Base-by-base conservation (phyloP, 2,113 vertebrate genomes). In the Terrapene triunguis region DNA sequence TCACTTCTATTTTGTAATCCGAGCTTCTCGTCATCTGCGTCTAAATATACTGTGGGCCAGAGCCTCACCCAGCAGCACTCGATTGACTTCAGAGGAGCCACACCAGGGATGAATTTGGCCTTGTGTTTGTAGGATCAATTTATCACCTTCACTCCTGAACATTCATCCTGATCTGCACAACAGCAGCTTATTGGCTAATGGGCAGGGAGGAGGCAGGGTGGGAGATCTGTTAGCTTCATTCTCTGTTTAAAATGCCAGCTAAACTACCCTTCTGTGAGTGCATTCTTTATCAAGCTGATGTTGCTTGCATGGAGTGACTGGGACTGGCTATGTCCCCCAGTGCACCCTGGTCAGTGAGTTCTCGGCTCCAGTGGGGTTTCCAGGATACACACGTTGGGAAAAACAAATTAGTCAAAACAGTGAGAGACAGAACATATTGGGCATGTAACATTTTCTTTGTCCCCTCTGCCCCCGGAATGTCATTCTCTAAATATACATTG, bases 401-500 rank as follows among this genome's bases (percentile, higher is more conserved):
- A 16, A 6, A 47, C n/a, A 69, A 53, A 82, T 51, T n/a, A 86
- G 84, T 82, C 78, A 82, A 94, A 95, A 95, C 38, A 93, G 72
- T 10, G 80, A 94, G 78, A 95, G 83, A 88, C 57, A 27, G 85
- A 88, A 82, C 95, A 88, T 91, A 91, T 47, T 22, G 94, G 16
- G 84, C 42, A 93, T 97, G 96, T 95, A 32, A 69, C 57, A 65
- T 91, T 84, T 87, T 88, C 79, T 88, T 95, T 97, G 94, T 96
- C 94, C 42, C 94, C 89, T 80, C 35, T 8, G 35, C 32, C 54
- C 54, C 51, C 35, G 51, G 85, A 85, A 92, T 95, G 95, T 87
- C 92, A 55, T 89, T 93, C 94, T 92, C 83, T 95, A 96, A 96
- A 96, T 57, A 95, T 84, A 92, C 8, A 7, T n/a, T 59, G 50